A percentile compares a stretch with the other conserved stretches of the same genome.
These are phyloP conservation scores for Trachythela sp. DNA, from an alignment of 64 coral and sea anemone species.

Conservation along the genomic window DNA sequence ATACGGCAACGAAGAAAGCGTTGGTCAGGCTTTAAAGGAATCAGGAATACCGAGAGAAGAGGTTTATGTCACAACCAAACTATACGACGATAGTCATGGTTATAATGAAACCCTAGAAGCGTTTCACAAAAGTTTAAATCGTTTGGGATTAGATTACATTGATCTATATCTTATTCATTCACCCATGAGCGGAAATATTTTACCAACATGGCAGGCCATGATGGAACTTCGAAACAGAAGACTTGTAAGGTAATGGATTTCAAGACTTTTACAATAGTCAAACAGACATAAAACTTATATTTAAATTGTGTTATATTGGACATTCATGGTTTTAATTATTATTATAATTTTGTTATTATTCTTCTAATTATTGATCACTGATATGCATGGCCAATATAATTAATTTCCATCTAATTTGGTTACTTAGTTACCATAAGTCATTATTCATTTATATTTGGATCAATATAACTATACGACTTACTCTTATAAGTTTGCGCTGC, in stretches of 20 bases:
- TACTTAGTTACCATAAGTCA: no score
- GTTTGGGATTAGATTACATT: constrained; percentile 72
- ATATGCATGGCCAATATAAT: background rate
- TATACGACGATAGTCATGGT: constrained; percentile 84
- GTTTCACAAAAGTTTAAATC: constrained; percentile 65
- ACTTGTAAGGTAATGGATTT: constrained; percentile 59
- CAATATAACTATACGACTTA: no score
- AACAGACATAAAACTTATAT: background rate
- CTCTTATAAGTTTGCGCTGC: no score
- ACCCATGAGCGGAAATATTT: constrained; percentile 62
- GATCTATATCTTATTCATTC: constrained; percentile 94
- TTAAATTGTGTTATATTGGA: no score
- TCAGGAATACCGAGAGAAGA: constrained; percentile 65
- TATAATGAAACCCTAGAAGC: constrained; percentile 68
- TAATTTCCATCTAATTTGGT: no score
- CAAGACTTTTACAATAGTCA: background rate
- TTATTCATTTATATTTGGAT: no score
- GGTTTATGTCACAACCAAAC: constrained; percentile 76
- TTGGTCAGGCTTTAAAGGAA: constrained; percentile 70
- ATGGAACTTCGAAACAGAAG: constrained; percentile 67
- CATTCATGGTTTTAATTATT: background rate
- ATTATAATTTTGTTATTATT: background rate
- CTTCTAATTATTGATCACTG: background rate
- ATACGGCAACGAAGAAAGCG: constrained; percentile 81
- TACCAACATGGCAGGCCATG: constrained; percentile 89